phyloP scores from a whole-genome alignment of 1,140 invertebrate species.

The Whitmania pigra region DNA sequence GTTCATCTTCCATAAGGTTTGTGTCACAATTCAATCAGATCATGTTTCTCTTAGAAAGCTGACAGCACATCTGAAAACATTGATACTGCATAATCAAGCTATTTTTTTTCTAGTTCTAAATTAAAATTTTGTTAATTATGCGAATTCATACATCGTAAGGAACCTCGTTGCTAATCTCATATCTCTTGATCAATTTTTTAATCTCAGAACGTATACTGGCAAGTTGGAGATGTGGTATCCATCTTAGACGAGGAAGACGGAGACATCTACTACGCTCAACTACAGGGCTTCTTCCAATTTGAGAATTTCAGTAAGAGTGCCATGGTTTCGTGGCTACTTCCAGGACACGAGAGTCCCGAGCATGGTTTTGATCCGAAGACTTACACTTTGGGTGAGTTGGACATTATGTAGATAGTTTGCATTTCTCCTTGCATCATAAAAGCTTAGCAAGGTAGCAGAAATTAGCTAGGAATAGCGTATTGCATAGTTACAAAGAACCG shows the following conservation, averaged over 20 bases:
- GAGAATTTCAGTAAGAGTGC: not conserved
- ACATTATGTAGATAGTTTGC: too few species aligned
- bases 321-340: conserved; percentile 2
- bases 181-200: not conserved
- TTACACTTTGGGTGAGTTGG: too few species aligned
- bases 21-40: too few species aligned
- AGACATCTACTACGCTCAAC: conserved; percentile 1
- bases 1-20: too few species aligned
- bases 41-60: too few species aligned
- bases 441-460: too few species aligned
- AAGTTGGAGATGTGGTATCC: not conserved
- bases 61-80: too few species aligned
- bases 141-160: not conserved
- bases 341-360: not conserved
- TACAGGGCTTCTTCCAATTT: not conserved
- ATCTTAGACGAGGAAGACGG: not conserved
- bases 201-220: conserved; percentile 3
- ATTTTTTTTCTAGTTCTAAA: not conserved
- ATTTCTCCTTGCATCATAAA: too few species aligned
- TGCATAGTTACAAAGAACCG: too few species aligned
- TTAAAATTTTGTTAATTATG: not conserved
- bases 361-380: too few species aligned
- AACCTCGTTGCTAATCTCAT: not conserved
- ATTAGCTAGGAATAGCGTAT: too few species aligned
- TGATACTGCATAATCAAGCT: too few species aligned